Evolutionary conservation across 2,888 invertebrate species (phyloP), one percentile per base, ranked within the genome.

Genomic region (Microplitis deprimator): DNA sequence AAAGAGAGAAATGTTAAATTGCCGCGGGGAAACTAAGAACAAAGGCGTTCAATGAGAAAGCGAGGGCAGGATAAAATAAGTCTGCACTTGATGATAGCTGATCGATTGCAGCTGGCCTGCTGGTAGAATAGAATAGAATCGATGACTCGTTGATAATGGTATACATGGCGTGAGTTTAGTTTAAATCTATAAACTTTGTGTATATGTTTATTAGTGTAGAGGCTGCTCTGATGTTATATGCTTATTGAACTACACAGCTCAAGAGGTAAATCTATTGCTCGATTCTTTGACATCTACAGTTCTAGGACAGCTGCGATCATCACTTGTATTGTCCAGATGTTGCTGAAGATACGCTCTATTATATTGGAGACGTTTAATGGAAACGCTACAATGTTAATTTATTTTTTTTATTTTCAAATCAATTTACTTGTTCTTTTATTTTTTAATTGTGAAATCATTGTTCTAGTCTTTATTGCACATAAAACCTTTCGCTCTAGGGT

Each of bases 81-180:
- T 61, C 40, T 40, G 75, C 40, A 41, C 40, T 40, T 16, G 41
- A 68, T 62, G 61, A 69, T 69, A 17, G 60, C 60, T 75, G 68
- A 75, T 75, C 69, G 75, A 75, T 69, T 29, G 40, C 75, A 68
- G 69, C 61, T 68, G 75, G 61, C 60, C 17, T 68, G 50, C 50
- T 50, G 13, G 13, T 8, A 50, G 50, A 50, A 50, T 8, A 50
- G 50, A 50, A 50, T 50, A 50, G 50, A 50, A 50, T 50, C 50
- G 50, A 50, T 50, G 50, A 50, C 50, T 50, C 50, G 50, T 50
- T 13, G 50, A 50, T 50, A 50, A 50, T 50, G 10, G 50, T 50
- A 50, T 50, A 50, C 50, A 50, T 50, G 50, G 50, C 50, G 50
- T 77, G 81, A 81, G 77, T 78, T 79, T 6, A 16, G 41, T n/a